Base-by-base conservation (phyloP, 2,797 vertebrate genomes). In the Poecilia picta region DNA sequence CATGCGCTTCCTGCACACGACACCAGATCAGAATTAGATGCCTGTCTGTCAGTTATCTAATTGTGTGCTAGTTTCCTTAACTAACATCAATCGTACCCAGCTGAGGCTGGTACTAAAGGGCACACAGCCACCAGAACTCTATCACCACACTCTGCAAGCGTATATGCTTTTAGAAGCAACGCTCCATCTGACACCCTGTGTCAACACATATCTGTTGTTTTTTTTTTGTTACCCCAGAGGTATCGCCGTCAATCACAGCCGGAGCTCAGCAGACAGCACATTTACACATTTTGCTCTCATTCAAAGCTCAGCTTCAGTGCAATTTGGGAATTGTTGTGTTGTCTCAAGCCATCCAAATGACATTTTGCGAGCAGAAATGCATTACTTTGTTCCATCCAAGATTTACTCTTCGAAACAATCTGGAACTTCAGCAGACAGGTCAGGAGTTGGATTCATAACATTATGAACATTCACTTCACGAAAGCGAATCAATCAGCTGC, bases 191-290 rank as follows among this genome's bases (percentile, higher is more conserved):
- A 87, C 86, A 85, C 87, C 55, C 80, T 75, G 75, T 88, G 89
- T 89, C 92, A 91, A 91, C 87, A 86, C 86, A 81, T 78, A 88
- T 91, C 87, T 83, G 41, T 46, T 91, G 72, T 88, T 81, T 78
- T 78, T 88, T 8, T 8, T 41, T 41, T 89, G 79, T 55, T 72
- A 46, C 82, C 87, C 86, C 81, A 78, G 75, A 79, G 85, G 83
- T 86, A 72, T 13, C 72, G 75, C 43, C 82, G 83, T 86, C 88
- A 85, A 83, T 82, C 83, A 81, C 83, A 85, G 62, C 72, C 75
- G 3, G 18, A 83, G 45, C 86, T 73, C 76, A 87, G 62, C 87
- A 83, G 72, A 81, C 87, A 81, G 82, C 80, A 81, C 86, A 86
- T 89, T 87, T 77, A 86, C 86, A 87, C 87, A 89, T 83, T 84